phyloP scores from a whole-genome alignment of 2,113 vertebrate genomes.

The Nettapus auritus region DNA sequence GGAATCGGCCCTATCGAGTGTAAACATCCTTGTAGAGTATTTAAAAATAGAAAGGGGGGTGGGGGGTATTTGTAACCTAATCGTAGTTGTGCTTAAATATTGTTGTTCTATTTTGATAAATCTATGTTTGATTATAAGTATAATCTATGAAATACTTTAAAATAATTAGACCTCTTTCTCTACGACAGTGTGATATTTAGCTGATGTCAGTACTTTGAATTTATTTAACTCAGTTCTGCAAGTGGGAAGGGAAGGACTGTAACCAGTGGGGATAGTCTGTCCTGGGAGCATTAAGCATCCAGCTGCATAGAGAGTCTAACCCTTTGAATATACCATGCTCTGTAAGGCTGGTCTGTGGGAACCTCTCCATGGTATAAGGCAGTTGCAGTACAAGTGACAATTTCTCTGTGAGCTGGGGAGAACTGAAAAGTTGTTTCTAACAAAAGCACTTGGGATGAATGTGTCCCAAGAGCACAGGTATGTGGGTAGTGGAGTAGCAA shows the following conservation, averaged over 20 bases:
- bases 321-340: fast-evolving
- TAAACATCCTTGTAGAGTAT: background rate
- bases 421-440: background rate
- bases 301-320: background rate
- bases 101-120: background rate
- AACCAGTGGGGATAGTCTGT: background rate
- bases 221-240: background rate
- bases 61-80: background rate
- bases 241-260: background rate
- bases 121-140: background rate
- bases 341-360: background rate
- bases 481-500: background rate
- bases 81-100: background rate
- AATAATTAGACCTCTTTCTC: background rate
- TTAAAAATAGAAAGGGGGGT: background rate
- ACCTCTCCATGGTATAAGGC: fast-evolving
- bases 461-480: background rate
- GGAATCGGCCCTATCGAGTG: background rate
- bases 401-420: background rate
- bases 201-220: fast-evolving
- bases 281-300: background rate
- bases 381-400: background rate
- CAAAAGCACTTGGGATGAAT: background rate
- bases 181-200: background rate
- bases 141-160: background rate